Base-by-base conservation (phyloP, 1,140 invertebrate species). In the Limonius californicus region DNA sequence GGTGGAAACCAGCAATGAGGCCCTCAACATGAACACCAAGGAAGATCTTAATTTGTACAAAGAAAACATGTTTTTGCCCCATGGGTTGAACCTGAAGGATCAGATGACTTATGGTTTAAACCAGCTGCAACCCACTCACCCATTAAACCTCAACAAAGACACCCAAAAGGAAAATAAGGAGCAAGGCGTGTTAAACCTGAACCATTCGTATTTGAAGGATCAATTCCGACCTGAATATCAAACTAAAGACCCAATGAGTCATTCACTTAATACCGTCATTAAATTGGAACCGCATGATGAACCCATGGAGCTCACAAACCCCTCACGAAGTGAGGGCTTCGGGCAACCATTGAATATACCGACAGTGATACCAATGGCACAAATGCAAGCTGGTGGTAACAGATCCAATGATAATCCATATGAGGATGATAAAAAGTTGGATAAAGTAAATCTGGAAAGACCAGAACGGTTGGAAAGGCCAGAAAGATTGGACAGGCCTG, bases 251-350 rank as follows among this genome's bases (percentile, higher is more conserved):
- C 20, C 62, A 2, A 54, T 23, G 18, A 57, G 53, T 18, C 20
- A 50, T 16, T 14, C 64, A 6, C 11, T 80, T 12, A 80, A 80
- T 68, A 77, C 79, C 19, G 76, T 82, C 14, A 82, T 84, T 50
- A 84, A 84, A 71, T 66, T 83, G 54, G 82, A 84, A 72, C 82
- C 82, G 0, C 76, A 81, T 70, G 82, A 83, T 76, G 82, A 83
- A 66, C 72, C 79, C 12, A 79, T 73, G 69, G 83, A 84, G 67
- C 70, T 82, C 61, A 84, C 83, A 65, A 72, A 61, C 65, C 67
- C 65, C 47, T 66, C 50, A 43, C 45, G 70, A 56, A 78, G 72
- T 70, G 67, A 77, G 67, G 23, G 71, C 74, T 66, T 74, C 74
- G 75, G 43, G 65, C 79, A 65, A 76, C 79, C 66, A 61, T 77